Evolutionary conservation across 2,888 invertebrate species (phyloP).

Genomic region (Cetonia aurata): DNA sequence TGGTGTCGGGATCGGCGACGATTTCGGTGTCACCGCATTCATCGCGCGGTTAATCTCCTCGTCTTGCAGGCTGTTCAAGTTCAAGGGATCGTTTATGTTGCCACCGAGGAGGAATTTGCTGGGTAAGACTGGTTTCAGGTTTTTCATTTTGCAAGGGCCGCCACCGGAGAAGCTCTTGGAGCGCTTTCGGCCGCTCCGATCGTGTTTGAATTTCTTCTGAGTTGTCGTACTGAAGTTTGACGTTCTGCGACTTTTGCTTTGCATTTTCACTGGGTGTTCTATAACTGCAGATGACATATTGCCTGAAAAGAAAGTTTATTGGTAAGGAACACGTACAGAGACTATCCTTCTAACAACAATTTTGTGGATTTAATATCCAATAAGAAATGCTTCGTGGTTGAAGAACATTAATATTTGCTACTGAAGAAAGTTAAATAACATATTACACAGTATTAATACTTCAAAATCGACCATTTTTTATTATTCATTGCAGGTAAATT

Average conservation of each 20-base stretch:
- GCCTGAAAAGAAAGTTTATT: constrained; percentile 19
- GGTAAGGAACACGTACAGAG: not conserved
- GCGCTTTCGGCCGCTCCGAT: constrained; percentile 73
- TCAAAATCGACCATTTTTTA: no score
- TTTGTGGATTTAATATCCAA: not conserved
- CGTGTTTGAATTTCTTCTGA: constrained; percentile 62
- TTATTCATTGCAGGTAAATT: no score
- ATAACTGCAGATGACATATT: constrained; percentile 67
- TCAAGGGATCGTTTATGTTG: constrained; percentile 94
- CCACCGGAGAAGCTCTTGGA: constrained; percentile 76
- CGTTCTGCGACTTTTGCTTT: constrained; percentile 51
- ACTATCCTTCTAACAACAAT: not conserved
- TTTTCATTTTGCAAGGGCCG: constrained; percentile 59
- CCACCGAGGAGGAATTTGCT: constrained; percentile 95
- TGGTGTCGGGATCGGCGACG: constrained; percentile 91
- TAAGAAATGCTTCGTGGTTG: no score
- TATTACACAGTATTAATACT: no score
- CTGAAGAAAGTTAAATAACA: no score
- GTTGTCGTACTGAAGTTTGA: constrained; percentile 47
- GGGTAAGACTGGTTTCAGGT: constrained; percentile 85
- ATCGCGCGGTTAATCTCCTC: constrained; percentile 83
- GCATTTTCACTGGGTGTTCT: constrained; percentile 63
- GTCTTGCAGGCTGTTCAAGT: constrained; percentile 90
- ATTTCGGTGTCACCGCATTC: constrained; percentile 92
- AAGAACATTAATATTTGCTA: no score